These are phyloP conservation scores for Acrocephalus kingi DNA, from an alignment of 2,113 vertebrate species.

Conservation along the genomic window DNA sequence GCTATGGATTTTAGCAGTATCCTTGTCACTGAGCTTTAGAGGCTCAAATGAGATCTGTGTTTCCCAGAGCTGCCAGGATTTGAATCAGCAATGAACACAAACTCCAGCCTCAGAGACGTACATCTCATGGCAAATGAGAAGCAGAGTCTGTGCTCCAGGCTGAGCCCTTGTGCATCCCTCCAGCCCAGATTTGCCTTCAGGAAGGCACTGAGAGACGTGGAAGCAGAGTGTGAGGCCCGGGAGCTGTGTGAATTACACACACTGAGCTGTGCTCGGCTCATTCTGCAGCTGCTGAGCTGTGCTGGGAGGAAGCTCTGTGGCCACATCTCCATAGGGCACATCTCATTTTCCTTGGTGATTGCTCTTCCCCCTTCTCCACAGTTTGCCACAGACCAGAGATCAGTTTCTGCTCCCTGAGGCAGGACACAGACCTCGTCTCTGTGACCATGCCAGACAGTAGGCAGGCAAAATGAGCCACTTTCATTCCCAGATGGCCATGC, in stretches of 20 bases:
- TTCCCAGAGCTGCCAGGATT: neutral
- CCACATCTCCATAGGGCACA: too few relatives aligned
- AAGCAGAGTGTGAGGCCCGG: neutral
- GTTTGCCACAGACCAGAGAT: neutral
- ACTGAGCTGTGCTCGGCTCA: rapidly evolving
- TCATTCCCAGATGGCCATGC: neutral
- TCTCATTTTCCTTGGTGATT: neutral
- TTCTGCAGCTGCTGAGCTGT: neutral
- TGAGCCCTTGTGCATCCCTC: neutral
- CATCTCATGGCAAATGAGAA: neutral
- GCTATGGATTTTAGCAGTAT: neutral
- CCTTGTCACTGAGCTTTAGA: neutral
- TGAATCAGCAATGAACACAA: neutral
- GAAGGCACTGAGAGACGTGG: neutral
- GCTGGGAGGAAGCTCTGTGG: neutral
- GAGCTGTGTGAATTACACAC: neutral
- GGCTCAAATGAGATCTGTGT: neutral
- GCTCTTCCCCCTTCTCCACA: neutral
- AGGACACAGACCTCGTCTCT: neutral
- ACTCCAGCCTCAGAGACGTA: neutral
- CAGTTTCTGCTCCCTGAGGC: neutral
- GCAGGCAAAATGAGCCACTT: neutral
- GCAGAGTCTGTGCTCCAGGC: neutral
- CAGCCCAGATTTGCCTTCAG: neutral
- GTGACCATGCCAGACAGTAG: neutral